Base-by-base conservation (phyloP, 2,888 invertebrate genomes). In the Hyposoter dolosus region DNA sequence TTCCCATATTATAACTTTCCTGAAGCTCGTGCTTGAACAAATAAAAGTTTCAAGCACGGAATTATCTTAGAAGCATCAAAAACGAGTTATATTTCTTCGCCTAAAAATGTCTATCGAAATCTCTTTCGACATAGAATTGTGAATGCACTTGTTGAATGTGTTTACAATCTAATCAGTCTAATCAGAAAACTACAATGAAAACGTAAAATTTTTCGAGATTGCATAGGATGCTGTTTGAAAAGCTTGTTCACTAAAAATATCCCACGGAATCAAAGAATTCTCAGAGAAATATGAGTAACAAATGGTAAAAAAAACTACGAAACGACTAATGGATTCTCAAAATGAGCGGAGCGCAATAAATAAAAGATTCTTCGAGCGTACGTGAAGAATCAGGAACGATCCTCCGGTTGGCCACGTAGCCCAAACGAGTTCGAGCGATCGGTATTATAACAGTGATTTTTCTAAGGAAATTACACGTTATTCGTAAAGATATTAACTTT, bases 381-480 rank as follows among this genome's bases (percentile, higher is more conserved):
- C 35, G 19, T 53, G 19, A 17, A 19, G 19, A 53, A 53, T 53
- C 23, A 40, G 15, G 28, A 9, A 43, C n/a, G 15, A 53, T 9
- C 53, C 32, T 72, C 19, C 71, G 23, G 63, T 69, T 75, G 15
- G 84, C 71, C 75, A 84, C 80, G 80, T 80, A 84, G 69, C 53
- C 75, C 65, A 69, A n/a, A 32, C 9, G n/a, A 6, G 71, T 28
- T 50, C 6, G 69, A 4, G 45, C 23, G 10, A 43, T 17, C 7
- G 43, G 3, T 43, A 47, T 53, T 56, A 23, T 3, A 23, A 10
- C 19, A 56, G 56, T 9, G 53, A 53, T 53, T 53, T 53, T 53
- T 53, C 19, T 40, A 19, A 53, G 19, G 12, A 9, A 53, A 53
- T 53, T n/a, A 50, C 15, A 45, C n/a, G 4, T 17, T 17, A n/a